phyloP scores from a whole-genome alignment of 1,140 invertebrate genomes.

The Aphelenchoides besseyi region DNA sequence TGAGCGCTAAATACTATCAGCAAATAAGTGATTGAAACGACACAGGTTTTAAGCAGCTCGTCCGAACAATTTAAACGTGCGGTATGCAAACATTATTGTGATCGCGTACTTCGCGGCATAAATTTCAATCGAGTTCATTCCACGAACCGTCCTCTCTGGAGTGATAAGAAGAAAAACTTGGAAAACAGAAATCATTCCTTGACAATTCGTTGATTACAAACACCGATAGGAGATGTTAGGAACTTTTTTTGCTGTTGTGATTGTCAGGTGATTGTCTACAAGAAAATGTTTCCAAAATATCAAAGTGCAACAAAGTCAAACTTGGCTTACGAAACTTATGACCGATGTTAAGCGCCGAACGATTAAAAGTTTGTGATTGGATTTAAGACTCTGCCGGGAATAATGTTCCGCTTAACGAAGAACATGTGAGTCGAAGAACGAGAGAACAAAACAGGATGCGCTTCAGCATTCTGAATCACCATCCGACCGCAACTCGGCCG shows the following conservation, averaged over 20 bases:
- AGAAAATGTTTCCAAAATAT: too few relatives aligned
- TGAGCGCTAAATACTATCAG: background rate
- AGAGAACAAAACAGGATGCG: slow-evolving; percentile 1
- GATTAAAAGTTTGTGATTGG: too few relatives aligned
- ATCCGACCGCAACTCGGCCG: background rate
- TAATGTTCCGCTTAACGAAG: too few relatives aligned
- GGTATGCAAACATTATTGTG: background rate
- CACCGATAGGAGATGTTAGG: background rate
- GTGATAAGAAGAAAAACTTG: background rate
- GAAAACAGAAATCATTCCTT: background rate
- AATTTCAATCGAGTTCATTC: background rate
- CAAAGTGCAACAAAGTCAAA: too few relatives aligned
- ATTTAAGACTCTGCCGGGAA: too few relatives aligned
- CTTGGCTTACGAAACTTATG: too few relatives aligned
- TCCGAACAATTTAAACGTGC: background rate
- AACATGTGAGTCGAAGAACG: too few relatives aligned
- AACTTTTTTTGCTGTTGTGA: too few relatives aligned
- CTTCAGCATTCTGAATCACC: background rate
- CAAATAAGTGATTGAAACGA: background rate
- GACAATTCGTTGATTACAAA: too few relatives aligned
- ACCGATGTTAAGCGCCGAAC: too few relatives aligned
- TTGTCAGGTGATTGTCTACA: too few relatives aligned
- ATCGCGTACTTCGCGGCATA: background rate
- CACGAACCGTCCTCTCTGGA: background rate
- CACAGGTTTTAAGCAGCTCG: background rate